These are phyloP conservation scores for Pandemis heparana DNA, from an alignment of 2,888 invertebrate species.

Conservation along the genomic window DNA sequence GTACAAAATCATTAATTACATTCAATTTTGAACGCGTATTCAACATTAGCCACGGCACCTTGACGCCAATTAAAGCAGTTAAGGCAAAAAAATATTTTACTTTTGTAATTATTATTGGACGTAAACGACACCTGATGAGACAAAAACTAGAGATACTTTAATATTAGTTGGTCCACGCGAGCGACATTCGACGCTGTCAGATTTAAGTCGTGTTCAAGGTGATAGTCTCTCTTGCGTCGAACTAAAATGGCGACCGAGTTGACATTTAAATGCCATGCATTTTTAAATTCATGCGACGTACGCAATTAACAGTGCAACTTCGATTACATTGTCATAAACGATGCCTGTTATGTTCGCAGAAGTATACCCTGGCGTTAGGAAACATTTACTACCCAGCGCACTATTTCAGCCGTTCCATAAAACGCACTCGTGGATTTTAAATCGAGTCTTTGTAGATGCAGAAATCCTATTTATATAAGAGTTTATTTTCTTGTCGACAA, in stretches of 20 bases:
- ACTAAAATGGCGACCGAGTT: conserved; percentile 81
- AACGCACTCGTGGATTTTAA: background rate
- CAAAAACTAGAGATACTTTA: conserved; percentile 70
- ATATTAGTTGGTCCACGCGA: conserved; percentile 76
- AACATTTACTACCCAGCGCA: background rate
- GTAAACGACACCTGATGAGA: conserved; percentile 51
- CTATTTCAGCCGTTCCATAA: background rate
- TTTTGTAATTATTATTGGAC: conserved; percentile 41
- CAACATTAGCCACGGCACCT: conserved; percentile 7
- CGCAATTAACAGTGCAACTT: conserved; percentile 81
- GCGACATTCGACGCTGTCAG: conserved; percentile 84
- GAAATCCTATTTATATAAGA: too few relatives aligned
- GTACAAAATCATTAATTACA: conserved; percentile 13
- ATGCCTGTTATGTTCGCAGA: conserved; percentile 51
- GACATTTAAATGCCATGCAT: conserved; percentile 86
- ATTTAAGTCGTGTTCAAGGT: conserved; percentile 84
- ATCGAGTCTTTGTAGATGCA: too few relatives aligned
- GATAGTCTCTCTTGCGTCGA: conserved; percentile 81
- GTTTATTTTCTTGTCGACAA: too few relatives aligned
- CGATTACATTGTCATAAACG: conserved; percentile 82
- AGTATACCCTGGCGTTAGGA: conserved; percentile 69
- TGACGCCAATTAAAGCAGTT: conserved; percentile 16
- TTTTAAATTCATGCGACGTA: conserved; percentile 82
- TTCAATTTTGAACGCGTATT: conserved; percentile 1
- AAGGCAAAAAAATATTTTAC: conserved; percentile 11